Base-by-base conservation (phyloP, 2,113 vertebrate species). In the Engraulis encrasicolus region DNA sequence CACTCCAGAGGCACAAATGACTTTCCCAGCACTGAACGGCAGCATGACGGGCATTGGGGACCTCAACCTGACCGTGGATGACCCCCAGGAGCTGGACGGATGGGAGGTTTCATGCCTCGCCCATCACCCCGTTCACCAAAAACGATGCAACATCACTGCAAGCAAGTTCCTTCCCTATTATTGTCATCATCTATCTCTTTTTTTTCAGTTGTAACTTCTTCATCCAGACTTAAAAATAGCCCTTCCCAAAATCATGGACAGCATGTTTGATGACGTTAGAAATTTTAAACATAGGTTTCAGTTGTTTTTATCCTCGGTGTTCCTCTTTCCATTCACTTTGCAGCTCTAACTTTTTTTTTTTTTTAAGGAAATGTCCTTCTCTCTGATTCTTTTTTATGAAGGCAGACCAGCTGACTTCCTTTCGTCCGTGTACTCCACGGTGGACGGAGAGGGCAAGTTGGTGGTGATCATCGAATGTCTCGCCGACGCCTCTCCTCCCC, bases 401-500 rank as follows among this genome's bases (percentile, higher is more conserved):
- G 94, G 78, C 15, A 1, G 82, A 83, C 93, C 94, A 0, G 34
- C 6, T 0, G 48, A 37, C 23, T 92, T 94, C 78, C 58, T 90
- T 18, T 91, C 94, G 0, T 0, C 23, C 54, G 37, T 94, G 74
- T 78, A 48, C 45, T 88, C 88, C 31, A 15, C 78, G 4, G 78
- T 92, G 11, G 80, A 88, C 50, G 9, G 12, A 50, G 83, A 83
- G 0, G 93, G 91, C 18, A 90, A 88, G 86, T 89, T 92, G 79
- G 83, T 82, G 78, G 92, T 93, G 15, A 84, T 84, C 19, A 87
- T 95, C 61, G 1, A 5, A 1, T 95, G 92, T 82, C 1, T 90
- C 54, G 91, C 87, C 23, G 37, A 85, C 2, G 92, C 92, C 12
- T 50, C 58, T 14, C 94, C 94, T 6, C 0, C 36, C 12, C 83